Evolutionary conservation across 1,140 invertebrate genomes (phyloP), one percentile per base, ranked within the genome.

Genomic region (Dendroctonus ponderosae): DNA sequence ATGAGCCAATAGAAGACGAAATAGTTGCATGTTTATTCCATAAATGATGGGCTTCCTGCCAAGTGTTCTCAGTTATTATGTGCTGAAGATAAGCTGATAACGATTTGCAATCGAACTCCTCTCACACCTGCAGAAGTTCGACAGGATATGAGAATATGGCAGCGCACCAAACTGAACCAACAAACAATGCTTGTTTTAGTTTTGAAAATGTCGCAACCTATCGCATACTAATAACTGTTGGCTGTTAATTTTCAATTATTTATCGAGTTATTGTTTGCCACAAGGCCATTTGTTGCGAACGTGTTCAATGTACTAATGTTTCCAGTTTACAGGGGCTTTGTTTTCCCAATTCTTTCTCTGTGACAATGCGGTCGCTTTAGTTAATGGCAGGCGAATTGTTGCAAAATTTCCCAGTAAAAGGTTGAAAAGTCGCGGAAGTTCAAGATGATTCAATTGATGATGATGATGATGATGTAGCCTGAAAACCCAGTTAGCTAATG

Each of bases 201-300:
- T 52, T 26, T 52, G 50, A 26, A 52, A 52, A 52, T 52, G 15
- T 52, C 9, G 50, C 12, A 12, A 52, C 14, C 15, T 8, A 46
- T 56, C 26, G 53, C 26, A 56, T 56, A 56, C 39, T 56, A 56
- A 56, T 56, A 37, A 40, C 53, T 15, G 26, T 11, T 56, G 7
- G 39, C n/a, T 12, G 43, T 9, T 56, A 41, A 41, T 39, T 56
- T 40, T 56, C 53, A 56, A 56, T 56, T 56, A 56, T 56, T 56
- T 56, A 56, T 56, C 41, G 26, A 56, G 26, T 56, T 56, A 56
- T 56, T 56, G 53, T 56, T 56, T 38, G 11, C 26, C 11, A 26
- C 53, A 56, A 56, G 53, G 53, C 39, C 53, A 56, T 56, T 54
- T 40, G 53, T 40, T 56, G 53, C 26, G 26, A 51, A 51, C 53